Base-by-base conservation (phyloP, 2,113 vertebrate species). In the Urocynchramus pylzowi region DNA sequence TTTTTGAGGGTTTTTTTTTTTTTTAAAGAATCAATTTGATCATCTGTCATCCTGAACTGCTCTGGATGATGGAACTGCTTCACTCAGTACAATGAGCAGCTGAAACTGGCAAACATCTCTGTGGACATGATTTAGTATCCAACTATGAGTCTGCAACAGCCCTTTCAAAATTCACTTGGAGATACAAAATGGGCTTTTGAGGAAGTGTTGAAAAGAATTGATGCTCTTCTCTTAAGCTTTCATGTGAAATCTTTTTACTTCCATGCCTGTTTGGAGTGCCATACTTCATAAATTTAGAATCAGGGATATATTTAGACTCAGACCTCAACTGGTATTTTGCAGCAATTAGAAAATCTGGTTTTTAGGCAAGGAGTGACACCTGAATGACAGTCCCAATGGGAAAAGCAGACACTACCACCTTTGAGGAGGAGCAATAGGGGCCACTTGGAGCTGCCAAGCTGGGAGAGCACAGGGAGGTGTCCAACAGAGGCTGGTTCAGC, bases 121-220 rank as follows among this genome's bases (percentile, higher is more conserved):
- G n/a, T 17, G 37, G 59, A 59, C 21, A 79, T 63, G 21, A 7
- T 45, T 74, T 16, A 68, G 33, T 47, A 85, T 17, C 8, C 16
- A 80, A 30, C 41, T 16, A 3, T 0, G 1, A 60, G 44, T 41
- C 67, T 54, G 2, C 10, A 68, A 47, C 26, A 71, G 37, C 14
- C 35, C 19, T 76, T 39, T 37, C 71, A 24, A 71, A 68, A 68
- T 31, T 60, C 50, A 73, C 63, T 24, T 53, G 35, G 45, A 85
- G 30, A 39, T 4, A 77, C 0, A 0, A 75, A 71, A 68, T 7
- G 9, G 49, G 53, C 18, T 82, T 73, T 12, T 53, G 21, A 75
- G 14, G 24, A 67, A 49, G 24, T 0, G 0, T 28, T 53, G 42
- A n/a, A 63, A 64, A 67, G 8, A 87, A 79, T 0, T 13, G 7